phyloP scores from a whole-genome alignment of 2,113 vertebrate species.

The Dromiciops gliroides region DNA sequence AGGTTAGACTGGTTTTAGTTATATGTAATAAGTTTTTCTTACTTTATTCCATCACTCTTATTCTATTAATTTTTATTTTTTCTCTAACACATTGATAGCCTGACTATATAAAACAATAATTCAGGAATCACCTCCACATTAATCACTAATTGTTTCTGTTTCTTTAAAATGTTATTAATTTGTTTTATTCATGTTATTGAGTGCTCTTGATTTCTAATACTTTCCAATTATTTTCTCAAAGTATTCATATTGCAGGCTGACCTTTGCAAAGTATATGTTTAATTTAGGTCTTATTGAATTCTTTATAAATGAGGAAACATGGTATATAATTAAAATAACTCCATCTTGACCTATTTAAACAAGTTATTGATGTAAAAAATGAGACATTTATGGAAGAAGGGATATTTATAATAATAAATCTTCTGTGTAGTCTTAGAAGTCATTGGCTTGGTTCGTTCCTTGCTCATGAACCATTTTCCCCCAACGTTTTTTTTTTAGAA shows the following conservation, averaged over 20 bases:
- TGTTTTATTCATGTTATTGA: background rate
- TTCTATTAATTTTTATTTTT: background rate
- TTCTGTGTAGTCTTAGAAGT: background rate
- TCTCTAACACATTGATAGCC: background rate
- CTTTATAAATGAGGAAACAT: background rate
- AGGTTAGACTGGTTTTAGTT: background rate
- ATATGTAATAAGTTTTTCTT: background rate
- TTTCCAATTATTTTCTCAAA: background rate
- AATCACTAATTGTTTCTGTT: background rate
- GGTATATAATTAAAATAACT: background rate
- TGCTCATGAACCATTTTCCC: background rate
- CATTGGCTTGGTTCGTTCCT: background rate
- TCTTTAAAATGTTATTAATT: background rate
- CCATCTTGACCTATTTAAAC: background rate
- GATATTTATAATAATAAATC: background rate
- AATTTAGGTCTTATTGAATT: background rate
- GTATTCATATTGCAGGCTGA: background rate
- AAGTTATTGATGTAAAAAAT: background rate
- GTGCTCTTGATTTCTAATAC: background rate
- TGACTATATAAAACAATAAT: background rate
- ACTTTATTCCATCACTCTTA: background rate
- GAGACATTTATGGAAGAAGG: background rate
- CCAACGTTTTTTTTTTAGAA: background rate
- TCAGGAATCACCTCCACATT: background rate
- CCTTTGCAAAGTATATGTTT: background rate